phyloP scores from a whole-genome alignment of 1,140 invertebrate genomes.

The Drosophila athabasca region DNA sequence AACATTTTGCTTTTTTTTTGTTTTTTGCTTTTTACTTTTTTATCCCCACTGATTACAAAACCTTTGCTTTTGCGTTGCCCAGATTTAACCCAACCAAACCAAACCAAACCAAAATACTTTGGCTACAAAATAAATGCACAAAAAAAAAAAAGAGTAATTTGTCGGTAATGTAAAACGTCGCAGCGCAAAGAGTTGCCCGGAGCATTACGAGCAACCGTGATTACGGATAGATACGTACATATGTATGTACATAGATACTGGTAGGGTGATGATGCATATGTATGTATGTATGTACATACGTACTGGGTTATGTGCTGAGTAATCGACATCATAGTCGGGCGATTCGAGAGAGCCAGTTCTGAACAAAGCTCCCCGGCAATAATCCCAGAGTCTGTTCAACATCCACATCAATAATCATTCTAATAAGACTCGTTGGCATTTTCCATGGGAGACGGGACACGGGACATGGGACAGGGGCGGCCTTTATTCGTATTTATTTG shows the following conservation, averaged over 20 bases:
- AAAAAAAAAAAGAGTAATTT: conserved; percentile 12
- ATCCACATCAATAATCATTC: conserved; percentile 58
- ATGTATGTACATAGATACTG: neutral
- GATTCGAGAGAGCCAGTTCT: neutral
- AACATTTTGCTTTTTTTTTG: conserved; percentile 10
- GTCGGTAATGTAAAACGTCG: conserved; percentile 15
- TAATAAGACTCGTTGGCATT: conserved; percentile 51
- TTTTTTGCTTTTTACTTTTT: conserved; percentile 21
- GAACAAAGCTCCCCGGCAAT: conserved; percentile 8
- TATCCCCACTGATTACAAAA: conserved; percentile 27
- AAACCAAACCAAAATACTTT: neutral
- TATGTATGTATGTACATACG: no score
- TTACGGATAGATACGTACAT: conserved; percentile 3
- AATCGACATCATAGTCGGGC: conserved; percentile 24
- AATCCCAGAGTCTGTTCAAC: conserved; percentile 26
- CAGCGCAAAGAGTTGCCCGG: conserved; percentile 6
- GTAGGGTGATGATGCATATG: neutral
- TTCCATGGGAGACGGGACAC: neutral
- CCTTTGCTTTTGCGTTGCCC: conserved; percentile 27
- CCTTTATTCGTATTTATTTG: conserved; percentile 52
- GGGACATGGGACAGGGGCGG: neutral
- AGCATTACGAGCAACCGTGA: neutral
- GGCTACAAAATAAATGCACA: conserved; percentile 9
- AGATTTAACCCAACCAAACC: conserved; percentile 11
- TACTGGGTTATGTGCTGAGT: neutral